These are phyloP conservation scores for Epicampocera succincta DNA, from an alignment of 2,888 invertebrate species.

Conservation along the genomic window DNA sequence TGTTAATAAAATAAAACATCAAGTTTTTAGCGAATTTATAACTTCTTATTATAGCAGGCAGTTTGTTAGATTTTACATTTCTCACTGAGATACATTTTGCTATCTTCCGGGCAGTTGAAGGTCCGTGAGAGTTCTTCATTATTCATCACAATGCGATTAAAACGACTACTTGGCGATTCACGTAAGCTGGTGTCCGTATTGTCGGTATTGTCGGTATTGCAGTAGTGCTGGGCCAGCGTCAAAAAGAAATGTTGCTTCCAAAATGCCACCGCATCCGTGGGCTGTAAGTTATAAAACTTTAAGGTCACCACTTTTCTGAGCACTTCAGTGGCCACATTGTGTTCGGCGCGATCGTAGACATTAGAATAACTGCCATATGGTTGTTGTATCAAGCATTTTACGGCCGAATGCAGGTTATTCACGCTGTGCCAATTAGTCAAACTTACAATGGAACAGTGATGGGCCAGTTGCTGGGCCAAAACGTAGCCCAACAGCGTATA, in stretches of 20 bases:
- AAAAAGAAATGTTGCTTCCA: too few relatives aligned
- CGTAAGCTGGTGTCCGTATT: slow-evolving; percentile 68
- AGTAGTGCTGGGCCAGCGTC: slow-evolving; percentile 77
- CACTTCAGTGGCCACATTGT: slow-evolving; percentile 74
- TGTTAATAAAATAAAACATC: too few relatives aligned
- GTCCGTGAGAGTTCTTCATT: not conserved
- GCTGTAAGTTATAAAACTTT: too few relatives aligned
- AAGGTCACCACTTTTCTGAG: slow-evolving; percentile 73
- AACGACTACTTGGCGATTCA: slow-evolving; percentile 75
- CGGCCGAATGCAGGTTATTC: too few relatives aligned
- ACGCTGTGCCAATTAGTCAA: too few relatives aligned
- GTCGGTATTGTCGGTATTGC: too few relatives aligned
- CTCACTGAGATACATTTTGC: too few relatives aligned
- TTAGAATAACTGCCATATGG: slow-evolving; percentile 36
- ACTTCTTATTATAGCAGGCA: too few relatives aligned
- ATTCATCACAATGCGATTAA: slow-evolving; percentile 73
- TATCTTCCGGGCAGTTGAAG: too few relatives aligned
- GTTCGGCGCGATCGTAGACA: slow-evolving; percentile 74
- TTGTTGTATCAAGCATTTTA: slow-evolving; percentile 67
- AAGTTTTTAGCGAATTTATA: too few relatives aligned
- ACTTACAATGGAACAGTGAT: slow-evolving; percentile 38
- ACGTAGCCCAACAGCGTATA: slow-evolving; percentile 75
- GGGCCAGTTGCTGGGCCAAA: slow-evolving; percentile 76
- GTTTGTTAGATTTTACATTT: too few relatives aligned
- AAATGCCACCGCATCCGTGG: too few relatives aligned